A percentile compares a stretch with the other conserved stretches of the same genome.
These are phyloP conservation scores for Morone saxatilis DNA, from an alignment of 2,113 vertebrate genomes.

Conservation along the genomic window DNA sequence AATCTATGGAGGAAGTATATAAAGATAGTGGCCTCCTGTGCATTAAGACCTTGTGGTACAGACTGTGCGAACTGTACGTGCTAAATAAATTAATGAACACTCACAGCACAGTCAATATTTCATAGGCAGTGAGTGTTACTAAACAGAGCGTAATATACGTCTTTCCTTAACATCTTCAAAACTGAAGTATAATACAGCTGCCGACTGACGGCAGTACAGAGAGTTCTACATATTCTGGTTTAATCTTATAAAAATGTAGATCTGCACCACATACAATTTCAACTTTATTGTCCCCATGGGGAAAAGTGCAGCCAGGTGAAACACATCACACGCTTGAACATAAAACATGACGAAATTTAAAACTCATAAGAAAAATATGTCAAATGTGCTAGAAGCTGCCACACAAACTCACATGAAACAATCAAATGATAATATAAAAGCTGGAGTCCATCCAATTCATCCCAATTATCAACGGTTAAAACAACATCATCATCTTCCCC, in stretches of 20 bases:
- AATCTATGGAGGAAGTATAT: not conserved
- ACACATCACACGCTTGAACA: not conserved
- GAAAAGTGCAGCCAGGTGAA: not conserved
- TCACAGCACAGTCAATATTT: slow-evolving; percentile 72
- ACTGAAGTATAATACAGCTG: not conserved
- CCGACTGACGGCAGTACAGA: not conserved
- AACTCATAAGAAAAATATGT: not conserved
- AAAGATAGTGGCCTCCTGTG: not conserved
- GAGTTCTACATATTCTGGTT: not conserved
- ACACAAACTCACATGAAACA: not conserved
- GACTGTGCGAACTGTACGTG: not conserved
- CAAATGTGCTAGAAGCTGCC: not conserved
- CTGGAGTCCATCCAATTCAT: not conserved
- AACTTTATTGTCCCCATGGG: not conserved
- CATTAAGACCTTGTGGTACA: slow-evolving; percentile 16
- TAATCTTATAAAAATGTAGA: not conserved
- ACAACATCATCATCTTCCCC: not conserved
- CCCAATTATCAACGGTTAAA: not conserved
- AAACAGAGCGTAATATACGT: slow-evolving; percentile 55
- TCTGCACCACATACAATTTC: not conserved
- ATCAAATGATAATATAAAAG: not conserved
- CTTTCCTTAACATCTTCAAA: slow-evolving; percentile 10
- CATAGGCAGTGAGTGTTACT: slow-evolving; percentile 38
- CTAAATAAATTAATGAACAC: slow-evolving; percentile 63
- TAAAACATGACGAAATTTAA: not conserved